Percentiles rank a stretch among this genome's conserved stretches.
These are phyloP conservation scores for Hydroisotoma schaefferi DNA, from an alignment of 2,888 invertebrate genomes.

Conservation along the genomic window DNA sequence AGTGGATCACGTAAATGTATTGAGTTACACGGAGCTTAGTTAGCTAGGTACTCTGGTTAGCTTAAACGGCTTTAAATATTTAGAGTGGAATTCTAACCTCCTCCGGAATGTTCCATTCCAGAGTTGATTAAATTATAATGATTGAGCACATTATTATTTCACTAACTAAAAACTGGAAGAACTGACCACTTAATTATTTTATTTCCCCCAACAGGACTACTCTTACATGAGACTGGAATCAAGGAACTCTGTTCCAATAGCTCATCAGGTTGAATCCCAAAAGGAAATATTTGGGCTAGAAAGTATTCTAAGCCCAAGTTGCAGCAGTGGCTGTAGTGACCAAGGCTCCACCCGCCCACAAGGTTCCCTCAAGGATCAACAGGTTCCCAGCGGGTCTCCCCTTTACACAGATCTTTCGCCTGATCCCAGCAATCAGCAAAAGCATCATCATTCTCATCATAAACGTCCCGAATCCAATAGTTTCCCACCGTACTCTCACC, in stretches of 20 bases:
- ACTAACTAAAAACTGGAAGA: too few species aligned
- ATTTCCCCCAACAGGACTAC: conserved; percentile 3
- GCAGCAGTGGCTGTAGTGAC: conserved; percentile 14
- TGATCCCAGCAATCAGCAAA: conserved; percentile 16
- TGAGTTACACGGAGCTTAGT: too few species aligned
- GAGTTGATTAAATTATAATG: too few species aligned
- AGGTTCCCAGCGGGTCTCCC: conserved; percentile 42
- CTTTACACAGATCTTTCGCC: conserved; percentile 14
- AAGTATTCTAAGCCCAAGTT: conserved; percentile 37
- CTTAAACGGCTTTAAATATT: too few species aligned
- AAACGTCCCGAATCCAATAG: conserved; percentile 16
- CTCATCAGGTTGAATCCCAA: conserved; percentile 29
- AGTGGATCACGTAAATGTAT: too few species aligned
- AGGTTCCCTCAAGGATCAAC: conserved; percentile 41
- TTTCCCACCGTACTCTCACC: conserved; percentile 32
- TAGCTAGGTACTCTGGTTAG: too few species aligned
- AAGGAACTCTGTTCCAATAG: too few species aligned
- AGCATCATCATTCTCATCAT: conserved; percentile 22
- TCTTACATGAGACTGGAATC: background rate
- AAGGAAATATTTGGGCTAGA: conserved; percentile 41
- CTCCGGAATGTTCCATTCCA: too few species aligned
- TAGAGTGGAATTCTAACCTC: too few species aligned
- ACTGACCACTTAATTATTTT: too few species aligned
- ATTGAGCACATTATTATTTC: too few species aligned
- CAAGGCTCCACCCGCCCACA: conserved; percentile 21